A percentile compares a stretch with the other conserved stretches of the same genome.
Conservation (phyloP, 2,113 vertebrate species). For the Nothocercus julius region DNA sequence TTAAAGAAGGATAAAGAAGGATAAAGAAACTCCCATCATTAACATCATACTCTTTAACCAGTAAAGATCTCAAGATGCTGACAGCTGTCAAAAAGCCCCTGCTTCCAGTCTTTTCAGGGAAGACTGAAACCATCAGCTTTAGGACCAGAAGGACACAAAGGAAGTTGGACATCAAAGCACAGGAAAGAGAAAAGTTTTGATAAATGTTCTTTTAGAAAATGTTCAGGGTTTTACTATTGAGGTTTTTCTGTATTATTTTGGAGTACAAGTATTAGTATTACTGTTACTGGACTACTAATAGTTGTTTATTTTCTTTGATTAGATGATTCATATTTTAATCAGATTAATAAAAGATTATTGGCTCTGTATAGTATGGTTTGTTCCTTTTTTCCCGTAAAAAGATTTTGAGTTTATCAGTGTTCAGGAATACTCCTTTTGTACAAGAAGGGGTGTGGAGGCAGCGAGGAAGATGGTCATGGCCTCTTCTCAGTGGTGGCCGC, state of each 20-base stretch:
- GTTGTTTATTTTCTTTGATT: background rate
- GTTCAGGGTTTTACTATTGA: background rate
- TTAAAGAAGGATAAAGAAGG: background rate
- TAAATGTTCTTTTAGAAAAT: background rate
- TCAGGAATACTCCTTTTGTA: background rate
- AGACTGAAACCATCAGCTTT: background rate
- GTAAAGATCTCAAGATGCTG: background rate
- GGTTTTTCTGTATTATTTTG: background rate
- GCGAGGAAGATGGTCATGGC: no score
- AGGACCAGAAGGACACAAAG: background rate
- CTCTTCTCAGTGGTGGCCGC: no score
- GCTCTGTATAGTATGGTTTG: background rate
- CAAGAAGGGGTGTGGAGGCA: background rate
- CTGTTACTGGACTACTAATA: background rate
- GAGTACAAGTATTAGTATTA: background rate
- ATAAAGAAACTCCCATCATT: background rate
- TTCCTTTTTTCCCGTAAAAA: background rate
- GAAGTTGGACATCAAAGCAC: background rate
- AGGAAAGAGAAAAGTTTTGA: background rate
- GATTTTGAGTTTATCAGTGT: background rate
- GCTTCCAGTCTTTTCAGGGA: background rate
- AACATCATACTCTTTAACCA: rapidly evolving
- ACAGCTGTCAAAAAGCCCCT: background rate
- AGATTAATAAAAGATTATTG: background rate
- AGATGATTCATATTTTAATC: background rate